A percentile compares a stretch with the other conserved stretches of the same genome.
phyloP scores from a whole-genome alignment of 1,140 invertebrate species.

The Pollicipes pollicipes region DNA sequence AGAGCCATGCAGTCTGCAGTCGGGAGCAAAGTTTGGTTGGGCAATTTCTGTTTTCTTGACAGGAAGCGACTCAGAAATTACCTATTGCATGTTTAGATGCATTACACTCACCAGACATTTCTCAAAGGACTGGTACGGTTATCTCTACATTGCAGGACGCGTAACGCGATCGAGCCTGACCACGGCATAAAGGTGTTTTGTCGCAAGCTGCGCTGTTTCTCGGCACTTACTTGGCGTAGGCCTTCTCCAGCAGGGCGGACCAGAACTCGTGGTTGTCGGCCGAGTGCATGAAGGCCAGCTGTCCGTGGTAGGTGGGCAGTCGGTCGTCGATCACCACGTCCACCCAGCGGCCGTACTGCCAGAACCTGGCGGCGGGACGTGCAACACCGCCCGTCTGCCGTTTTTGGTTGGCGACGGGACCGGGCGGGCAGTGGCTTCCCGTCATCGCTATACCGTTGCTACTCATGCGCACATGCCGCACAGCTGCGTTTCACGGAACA shows the following conservation, averaged over 20 bases:
- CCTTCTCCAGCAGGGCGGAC: constrained; percentile 30
- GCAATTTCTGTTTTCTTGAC: no score
- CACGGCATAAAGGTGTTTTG: no score
- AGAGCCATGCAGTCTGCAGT: constrained; percentile 17
- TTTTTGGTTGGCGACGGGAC: no score
- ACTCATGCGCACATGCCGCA: constrained; percentile 92
- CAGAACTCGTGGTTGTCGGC: constrained; percentile 27
- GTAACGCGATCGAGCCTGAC: no score
- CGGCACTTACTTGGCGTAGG: constrained; percentile 32
- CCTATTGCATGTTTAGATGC: constrained; percentile 7
- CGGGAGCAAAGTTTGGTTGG: no score
- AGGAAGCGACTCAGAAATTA: not conserved
- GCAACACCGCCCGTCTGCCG: not conserved
- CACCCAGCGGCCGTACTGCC: constrained; percentile 27
- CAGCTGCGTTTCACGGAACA: constrained; percentile 46
- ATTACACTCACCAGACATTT: no score
- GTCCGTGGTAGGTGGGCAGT: constrained; percentile 31
- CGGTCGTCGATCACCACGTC: constrained; percentile 36
- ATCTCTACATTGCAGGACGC: constrained; percentile 17
- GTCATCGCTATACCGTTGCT: constrained; percentile 25
- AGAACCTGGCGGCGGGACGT: constrained; percentile 15
- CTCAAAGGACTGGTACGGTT: no score
- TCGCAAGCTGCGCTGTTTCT: no score
- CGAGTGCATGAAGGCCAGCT: constrained; percentile 35
- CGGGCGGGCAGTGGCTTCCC: no score